Evolutionary conservation across 1,140 invertebrate species (phyloP), one percentile per base, ranked within the genome.

Genomic region (Drosophila sturtevanti): DNA sequence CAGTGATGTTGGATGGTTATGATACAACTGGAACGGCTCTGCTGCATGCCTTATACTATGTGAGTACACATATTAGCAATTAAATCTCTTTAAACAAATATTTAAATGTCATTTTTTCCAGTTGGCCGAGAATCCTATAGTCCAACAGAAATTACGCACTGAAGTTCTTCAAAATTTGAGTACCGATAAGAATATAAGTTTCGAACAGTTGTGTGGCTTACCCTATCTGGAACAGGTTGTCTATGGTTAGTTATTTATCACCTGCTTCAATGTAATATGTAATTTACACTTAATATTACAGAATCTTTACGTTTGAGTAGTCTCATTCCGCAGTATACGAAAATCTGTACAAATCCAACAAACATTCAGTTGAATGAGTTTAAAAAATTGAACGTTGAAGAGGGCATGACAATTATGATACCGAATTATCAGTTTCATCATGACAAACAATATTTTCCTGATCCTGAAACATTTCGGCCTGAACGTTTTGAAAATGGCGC

Each of bases 381-480:
- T 0, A 69, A 70, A 16, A 60, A 1, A 0, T 2, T 91, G 0
- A 14, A 72, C 6, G 77, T 92, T 7, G 76, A 90, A 44, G 93
- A 93, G 58, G 94, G 93, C 18, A 92, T 93, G 5, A 93, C 93
- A 1, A 72, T 95, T 1, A 92, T 93, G 64, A 92, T 95, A 48
- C 93, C 95, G 0, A 87, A 94, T n/a, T 92, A 93, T 67, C 93
- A 93, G 0, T 76, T 95, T 4, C 95, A 95, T 61, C 92, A 92
- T 12, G 95, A 97, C 89, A 92, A 93, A 1, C 84, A 94, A 48
- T 94, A 95, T 75, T 98, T 94, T 75, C 93, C 94, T 12, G 92
- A 97, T 41, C 95, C 97, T 0, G 92, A 95, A 5, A 87, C 86
- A 7, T 98, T 95, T 86, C 93, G 95, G 80, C 97, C 97, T 0